A percentile compares a stretch with the other conserved stretches of the same genome.
Evolutionary conservation across 2,888 invertebrate species (phyloP).

Genomic region (Trichopoda pennipes): DNA sequence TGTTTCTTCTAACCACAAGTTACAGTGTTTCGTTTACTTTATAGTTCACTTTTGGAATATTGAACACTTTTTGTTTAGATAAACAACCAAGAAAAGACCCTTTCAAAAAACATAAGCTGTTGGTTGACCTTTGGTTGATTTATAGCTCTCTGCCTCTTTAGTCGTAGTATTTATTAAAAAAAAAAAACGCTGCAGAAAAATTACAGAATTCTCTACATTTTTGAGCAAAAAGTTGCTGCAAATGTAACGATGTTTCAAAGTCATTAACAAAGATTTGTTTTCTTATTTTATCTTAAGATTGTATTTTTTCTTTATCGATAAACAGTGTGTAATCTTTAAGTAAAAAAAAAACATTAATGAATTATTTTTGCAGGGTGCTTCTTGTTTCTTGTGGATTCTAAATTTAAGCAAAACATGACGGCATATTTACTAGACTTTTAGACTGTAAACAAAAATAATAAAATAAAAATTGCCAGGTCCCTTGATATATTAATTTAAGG

Average conservation of each 20-base stretch:
- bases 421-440: constrained; percentile 31
- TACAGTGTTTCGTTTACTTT: not conserved
- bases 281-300: not conserved
- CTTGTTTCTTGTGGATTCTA: too few species aligned
- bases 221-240: not conserved
- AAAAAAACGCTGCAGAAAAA: constrained; percentile 14
- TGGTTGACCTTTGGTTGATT: constrained; percentile 60
- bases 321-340: not conserved
- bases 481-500: not conserved
- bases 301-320: not conserved
- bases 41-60: not conserved
- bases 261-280: constrained; percentile 56
- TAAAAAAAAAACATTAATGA: not conserved
- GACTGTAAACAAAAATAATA: not conserved
- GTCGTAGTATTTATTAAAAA: constrained; percentile 3
- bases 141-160: constrained; percentile 52
- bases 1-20: constrained; percentile 15
- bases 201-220: not conserved
- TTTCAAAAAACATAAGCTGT: constrained; percentile 46
- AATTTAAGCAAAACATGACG: not conserved
- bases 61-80: not conserved
- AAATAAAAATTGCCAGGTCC: not conserved
- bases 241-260: constrained; percentile 52
- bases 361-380: not conserved
- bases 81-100: constrained; percentile 17